Conservation (phyloP, 2,113 vertebrate genomes). For the Chaetura pelagica region DNA sequence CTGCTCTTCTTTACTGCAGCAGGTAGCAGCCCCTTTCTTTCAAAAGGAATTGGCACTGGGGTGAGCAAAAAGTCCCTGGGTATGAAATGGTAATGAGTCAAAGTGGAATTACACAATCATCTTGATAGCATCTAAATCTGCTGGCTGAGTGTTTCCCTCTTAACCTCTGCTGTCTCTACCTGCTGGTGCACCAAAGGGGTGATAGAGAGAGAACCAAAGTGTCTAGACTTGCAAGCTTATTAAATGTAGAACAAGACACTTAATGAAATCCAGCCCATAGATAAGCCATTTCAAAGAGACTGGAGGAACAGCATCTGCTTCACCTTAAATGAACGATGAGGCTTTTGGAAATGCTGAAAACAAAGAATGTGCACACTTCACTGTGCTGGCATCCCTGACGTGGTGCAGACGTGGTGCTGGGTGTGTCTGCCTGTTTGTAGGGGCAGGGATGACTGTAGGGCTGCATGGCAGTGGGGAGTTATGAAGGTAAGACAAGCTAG, state of each 20-base stretch:
- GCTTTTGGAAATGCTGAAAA: slow-evolving; percentile 19
- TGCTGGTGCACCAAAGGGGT: slow-evolving; percentile 40
- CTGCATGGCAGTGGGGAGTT: not conserved
- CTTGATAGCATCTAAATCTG: slow-evolving; percentile 65
- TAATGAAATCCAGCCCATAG: slow-evolving; percentile 62
- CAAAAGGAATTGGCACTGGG: not conserved
- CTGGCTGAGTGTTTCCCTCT: slow-evolving; percentile 52
- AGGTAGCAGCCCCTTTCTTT: not conserved
- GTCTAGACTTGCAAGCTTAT: slow-evolving; percentile 69
- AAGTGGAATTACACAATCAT: slow-evolving; percentile 14
- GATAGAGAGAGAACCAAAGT: slow-evolving; percentile 47
- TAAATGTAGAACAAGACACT: slow-evolving; percentile 56
- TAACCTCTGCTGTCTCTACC: slow-evolving; percentile 58
- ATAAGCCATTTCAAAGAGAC: slow-evolving; percentile 62
- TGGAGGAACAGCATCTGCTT: slow-evolving; percentile 52
- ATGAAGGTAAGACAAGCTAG: not conserved
- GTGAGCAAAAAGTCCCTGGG: not conserved
- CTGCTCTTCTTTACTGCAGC: not conserved
- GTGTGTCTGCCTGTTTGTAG: not conserved
- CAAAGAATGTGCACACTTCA: not conserved
- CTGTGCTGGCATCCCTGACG: not conserved
- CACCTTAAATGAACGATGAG: slow-evolving; percentile 36
- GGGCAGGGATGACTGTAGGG: not conserved
- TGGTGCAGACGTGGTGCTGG: not conserved
- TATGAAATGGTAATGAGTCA: slow-evolving; percentile 46